Evolutionary conservation across 2,113 vertebrate genomes (phyloP).

Genomic region (Myrmecobius fasciatus): DNA sequence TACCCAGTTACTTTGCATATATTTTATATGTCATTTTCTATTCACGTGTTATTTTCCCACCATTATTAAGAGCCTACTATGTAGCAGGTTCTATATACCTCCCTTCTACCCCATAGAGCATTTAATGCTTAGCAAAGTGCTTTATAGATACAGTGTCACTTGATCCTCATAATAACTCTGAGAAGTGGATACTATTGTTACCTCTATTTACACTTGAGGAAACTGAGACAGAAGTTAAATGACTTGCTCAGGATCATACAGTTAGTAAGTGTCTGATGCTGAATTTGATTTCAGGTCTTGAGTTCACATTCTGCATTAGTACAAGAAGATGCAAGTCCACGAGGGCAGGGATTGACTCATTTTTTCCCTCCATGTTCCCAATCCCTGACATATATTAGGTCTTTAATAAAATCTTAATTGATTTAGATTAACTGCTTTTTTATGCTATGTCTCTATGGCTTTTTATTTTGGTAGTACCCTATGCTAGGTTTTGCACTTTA

Average conservation of each 20-base stretch:
- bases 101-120: neutral
- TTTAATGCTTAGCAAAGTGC: neutral
- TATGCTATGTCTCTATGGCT: neutral
- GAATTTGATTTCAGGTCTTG: neutral
- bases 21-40: neutral
- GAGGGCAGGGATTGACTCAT: neutral
- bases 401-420: neutral
- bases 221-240: neutral
- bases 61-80: neutral
- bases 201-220: neutral
- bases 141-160: neutral
- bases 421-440: neutral
- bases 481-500: neutral
- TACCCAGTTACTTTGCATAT: neutral
- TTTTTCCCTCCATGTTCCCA: neutral
- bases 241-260: neutral
- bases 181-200: neutral
- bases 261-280: rapidly evolving
- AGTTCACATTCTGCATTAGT: neutral
- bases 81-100: neutral
- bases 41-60: neutral
- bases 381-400: neutral
- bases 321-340: neutral
- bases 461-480: neutral
- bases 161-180: neutral